Evolutionary conservation across 2,888 invertebrate species (phyloP), one percentile per base, ranked within the genome.

Genomic region (Nysson spinosus): DNA sequence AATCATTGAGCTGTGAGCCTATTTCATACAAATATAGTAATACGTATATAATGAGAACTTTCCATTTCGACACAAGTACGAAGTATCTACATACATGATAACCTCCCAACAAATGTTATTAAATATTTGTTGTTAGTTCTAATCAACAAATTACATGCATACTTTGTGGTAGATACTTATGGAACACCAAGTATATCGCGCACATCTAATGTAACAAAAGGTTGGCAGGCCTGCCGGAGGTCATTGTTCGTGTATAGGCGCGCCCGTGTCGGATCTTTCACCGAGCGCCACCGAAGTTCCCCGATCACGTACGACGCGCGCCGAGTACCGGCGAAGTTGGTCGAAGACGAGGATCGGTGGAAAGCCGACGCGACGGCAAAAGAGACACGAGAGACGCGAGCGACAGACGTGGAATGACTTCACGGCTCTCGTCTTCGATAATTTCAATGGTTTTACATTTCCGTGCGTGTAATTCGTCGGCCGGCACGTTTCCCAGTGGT

Each of bases 331-430:
- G 11, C 71, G 77, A 74, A 9, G 9, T 1, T 11, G 16, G 17
- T 34, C 71, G 71, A 61, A 40, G 11, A 14, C 16, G 42, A 37
- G 60, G 72, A 71, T 71, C 68, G 70, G 72, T 44, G 50, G 64
- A 66, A 42, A 56, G 58, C 47, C 60, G 69, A 72, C 55, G 67
- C 66, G 68, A 66, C 61, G 56, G 40, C 58, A 42, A 61, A 52
- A 65, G 63, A 72, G 70, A 74, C 66, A 61, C 74, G 74, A 67
- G 62, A 62, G 69, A 72, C 70, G 70, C 72, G 60, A 67, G 69
- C 78, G 68, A 79, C 72, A 68, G 79, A 79, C 75, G 79, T 82
- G 79, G 78, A 75, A 70, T 72, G 77, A 72, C 51, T 76, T 77
- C 60, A 72, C 72, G 76, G 64, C 72, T 71, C 69, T 72, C n/a